Conservation (phyloP, 2,797 vertebrate genomes). For the Lithobates pipiens region DNA sequence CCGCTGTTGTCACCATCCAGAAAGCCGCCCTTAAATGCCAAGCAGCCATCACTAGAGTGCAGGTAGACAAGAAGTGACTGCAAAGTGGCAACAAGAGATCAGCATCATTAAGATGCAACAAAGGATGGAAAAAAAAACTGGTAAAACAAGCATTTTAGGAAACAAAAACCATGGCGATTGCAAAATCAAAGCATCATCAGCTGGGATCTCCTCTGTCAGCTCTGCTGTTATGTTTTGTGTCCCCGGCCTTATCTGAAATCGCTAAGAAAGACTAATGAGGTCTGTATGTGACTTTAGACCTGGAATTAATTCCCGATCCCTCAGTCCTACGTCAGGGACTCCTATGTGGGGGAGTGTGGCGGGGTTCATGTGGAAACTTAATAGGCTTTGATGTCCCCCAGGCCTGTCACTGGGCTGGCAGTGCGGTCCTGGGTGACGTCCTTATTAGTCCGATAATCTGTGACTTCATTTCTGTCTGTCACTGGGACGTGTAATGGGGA, state of each 20-base stretch:
- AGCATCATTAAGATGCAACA: too few species aligned
- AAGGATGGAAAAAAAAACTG: too few species aligned
- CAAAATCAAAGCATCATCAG: neutral
- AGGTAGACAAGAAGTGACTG: too few species aligned
- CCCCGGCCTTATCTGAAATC: neutral
- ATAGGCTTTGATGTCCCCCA: slow-evolving; percentile 35
- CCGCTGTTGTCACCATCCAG: too few species aligned
- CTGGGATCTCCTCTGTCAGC: neutral
- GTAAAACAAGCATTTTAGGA: too few species aligned
- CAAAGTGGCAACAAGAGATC: too few species aligned
- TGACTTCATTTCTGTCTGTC: slow-evolving; percentile 48
- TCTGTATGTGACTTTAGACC: neutral
- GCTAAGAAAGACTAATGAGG: neutral
- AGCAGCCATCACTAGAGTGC: too few species aligned
- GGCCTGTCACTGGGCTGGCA: slow-evolving; percentile 16
- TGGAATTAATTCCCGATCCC: neutral
- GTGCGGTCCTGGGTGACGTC: slow-evolving; percentile 9
- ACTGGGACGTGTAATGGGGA: slow-evolving; percentile 37
- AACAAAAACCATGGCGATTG: too few species aligned
- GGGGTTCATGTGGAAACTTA: neutral
- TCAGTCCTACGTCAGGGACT: neutral
- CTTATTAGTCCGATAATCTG: slow-evolving; percentile 56
- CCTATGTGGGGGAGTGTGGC: neutral
- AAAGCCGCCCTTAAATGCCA: too few species aligned
- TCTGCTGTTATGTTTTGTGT: neutral